Evolutionary conservation across 1,140 invertebrate species (phyloP), one percentile per base, ranked within the genome.

Genomic region (Drosophila murphyi): DNA sequence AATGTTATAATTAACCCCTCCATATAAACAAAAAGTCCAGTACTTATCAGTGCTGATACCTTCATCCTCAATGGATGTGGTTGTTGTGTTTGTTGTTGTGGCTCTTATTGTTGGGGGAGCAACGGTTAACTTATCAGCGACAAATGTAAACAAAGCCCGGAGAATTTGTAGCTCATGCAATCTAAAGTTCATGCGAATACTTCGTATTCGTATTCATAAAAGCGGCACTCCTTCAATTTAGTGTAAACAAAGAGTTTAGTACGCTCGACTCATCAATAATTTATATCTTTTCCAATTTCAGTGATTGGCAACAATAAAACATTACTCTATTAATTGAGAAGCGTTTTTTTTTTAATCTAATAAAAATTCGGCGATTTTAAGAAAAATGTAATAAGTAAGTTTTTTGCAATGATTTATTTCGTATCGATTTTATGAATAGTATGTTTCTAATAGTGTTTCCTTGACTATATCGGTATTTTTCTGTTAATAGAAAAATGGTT

Each of bases 91-190:
- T 20, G 20, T 20, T 20, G 20, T 20, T 20, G 20, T 20, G 20
- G 20, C 1, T 20, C 20, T 20, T 20, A 20, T 20, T 20, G 10
- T 34, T n/a, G 43, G 43, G 41, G 32, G 43, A 4, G 39, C 28
- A 1, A 5, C 34, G 31, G 31, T 12, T 28, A 28, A n/a, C 12
- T 60, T 60, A 60, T 60, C 57, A 60, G 57, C 57, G 57, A 60
- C 43, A 60, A 60, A 48, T 60, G 57, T 60, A 48, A 60, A 60
- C 57, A 60, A 60, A 60, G 57, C 12, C 12, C 34, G 3, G n/a
- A 47, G 41, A 60, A 32, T n/a, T 51, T 51, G 28, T n/a, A 34
- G 50, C 50, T 29, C 31, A 32, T 5, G 50, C 31, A 52, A 52
- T 47, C 57, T 60, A 60, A 60, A 60, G 57, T 60, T 60, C 57